These are phyloP conservation scores for Latheticus oryzae DNA, from an alignment of 2,888 invertebrate genomes.

Conservation along the genomic window DNA sequence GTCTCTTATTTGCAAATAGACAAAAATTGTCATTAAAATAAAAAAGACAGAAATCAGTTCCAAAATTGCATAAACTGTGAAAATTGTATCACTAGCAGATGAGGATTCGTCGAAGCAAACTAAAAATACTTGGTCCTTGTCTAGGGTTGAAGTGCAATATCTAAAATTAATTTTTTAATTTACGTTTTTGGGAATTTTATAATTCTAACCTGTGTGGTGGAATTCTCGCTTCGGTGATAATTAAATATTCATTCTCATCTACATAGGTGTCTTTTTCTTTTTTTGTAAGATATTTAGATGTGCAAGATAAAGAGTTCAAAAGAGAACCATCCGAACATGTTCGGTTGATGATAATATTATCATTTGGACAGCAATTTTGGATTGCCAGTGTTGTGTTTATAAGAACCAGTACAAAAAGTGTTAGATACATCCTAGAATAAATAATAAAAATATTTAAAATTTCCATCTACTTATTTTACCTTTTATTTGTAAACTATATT, in stretches of 20 bases:
- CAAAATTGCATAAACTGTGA: conserved; percentile 35
- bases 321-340: conserved; percentile 11
- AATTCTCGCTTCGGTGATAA: conserved; percentile 4
- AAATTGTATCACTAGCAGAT: conserved; percentile 19
- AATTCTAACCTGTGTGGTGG: conserved; percentile 4
- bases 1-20: conserved; percentile 71
- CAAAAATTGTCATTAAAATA: conserved; percentile 70
- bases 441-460: no score
- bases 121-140: conserved; percentile 40
- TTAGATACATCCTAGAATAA: no score
- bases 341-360: not conserved
- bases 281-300: conserved; percentile 10
- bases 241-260: conserved; percentile 4
- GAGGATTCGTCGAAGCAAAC: conserved; percentile 36
- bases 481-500: no score
- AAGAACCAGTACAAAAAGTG: no score
- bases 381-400: no score
- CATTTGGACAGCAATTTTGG: conserved; percentile 17
- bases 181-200: conserved; percentile 7
- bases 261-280: conserved; percentile 7
- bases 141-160: conserved; percentile 21
- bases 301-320: conserved; percentile 3
- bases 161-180: conserved; percentile 13
- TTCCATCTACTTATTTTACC: no score
- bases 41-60: conserved; percentile 66